Percentiles rank a stretch among this genome's conserved stretches.
Evolutionary conservation across 2,888 invertebrate species (phyloP).

Genomic region (Tipula confusa): DNA sequence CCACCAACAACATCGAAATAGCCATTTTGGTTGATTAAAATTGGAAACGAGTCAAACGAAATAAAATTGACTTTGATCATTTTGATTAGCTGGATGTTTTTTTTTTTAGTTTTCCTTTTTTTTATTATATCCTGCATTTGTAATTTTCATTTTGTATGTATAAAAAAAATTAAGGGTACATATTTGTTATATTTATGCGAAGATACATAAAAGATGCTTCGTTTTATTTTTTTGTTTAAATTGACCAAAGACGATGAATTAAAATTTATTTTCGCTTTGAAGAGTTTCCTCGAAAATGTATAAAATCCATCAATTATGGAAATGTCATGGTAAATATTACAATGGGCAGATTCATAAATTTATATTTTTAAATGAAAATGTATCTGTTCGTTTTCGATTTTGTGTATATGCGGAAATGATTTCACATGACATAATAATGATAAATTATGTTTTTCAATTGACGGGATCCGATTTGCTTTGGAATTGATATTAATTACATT

Average conservation of each 20-base stretch:
- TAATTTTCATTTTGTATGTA: not conserved
- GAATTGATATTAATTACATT: not conserved
- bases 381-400: not conserved
- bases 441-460: not conserved
- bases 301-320: not conserved
- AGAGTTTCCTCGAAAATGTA: not conserved
- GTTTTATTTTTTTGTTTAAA: not conserved
- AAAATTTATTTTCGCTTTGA: not conserved
- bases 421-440: not conserved
- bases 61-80: slow-evolving; percentile 7
- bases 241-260: not conserved
- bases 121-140: not conserved
- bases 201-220: not conserved
- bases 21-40: not conserved
- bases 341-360: not conserved
- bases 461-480: not conserved
- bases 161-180: not conserved
- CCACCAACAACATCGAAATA: not conserved
- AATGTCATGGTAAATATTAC: not conserved
- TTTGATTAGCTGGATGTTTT: not conserved
- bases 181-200: not conserved
- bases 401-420: not conserved
- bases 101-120: too few species aligned
- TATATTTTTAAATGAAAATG: not conserved
- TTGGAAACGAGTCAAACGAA: not conserved